Conservation (phyloP, 2,888 invertebrate genomes). For the Tenthredo mesomela region DNA sequence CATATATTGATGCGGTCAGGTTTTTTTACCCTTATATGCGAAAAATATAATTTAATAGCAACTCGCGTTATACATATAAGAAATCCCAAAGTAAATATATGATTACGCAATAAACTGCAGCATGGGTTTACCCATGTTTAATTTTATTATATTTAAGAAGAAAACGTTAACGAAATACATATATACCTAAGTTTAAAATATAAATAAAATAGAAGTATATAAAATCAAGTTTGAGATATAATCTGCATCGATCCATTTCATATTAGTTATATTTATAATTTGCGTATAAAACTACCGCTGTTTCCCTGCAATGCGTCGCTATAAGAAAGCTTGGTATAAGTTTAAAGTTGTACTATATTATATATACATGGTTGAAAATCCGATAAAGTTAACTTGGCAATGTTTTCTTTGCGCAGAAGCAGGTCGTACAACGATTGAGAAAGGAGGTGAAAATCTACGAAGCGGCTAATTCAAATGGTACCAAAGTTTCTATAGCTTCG, state of each 20-base stretch:
- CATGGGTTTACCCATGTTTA: not conserved
- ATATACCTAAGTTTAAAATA: not conserved
- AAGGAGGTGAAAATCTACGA: constrained; percentile 81
- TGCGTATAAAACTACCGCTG: not conserved
- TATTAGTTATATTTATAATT: constrained; percentile 16
- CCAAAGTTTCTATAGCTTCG: constrained; percentile 70
- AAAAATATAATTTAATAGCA: too few relatives aligned
- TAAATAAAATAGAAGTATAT: not conserved
- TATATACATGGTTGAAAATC: not conserved
- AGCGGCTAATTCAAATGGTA: constrained; percentile 70
- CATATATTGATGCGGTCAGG: not conserved
- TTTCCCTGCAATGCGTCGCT: constrained; percentile 37
- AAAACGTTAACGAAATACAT: not conserved
- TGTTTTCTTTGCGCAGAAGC: constrained; percentile 77
- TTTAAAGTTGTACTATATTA: constrained; percentile 6
- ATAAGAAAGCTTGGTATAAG: constrained; percentile 15
- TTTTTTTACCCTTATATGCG: not conserved
- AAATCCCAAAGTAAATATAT: not conserved
- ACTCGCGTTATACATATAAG: too few relatives aligned
- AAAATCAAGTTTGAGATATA: constrained; percentile 1
- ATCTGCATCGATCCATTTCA: constrained; percentile 16
- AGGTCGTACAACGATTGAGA: constrained; percentile 80
- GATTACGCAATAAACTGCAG: not conserved
- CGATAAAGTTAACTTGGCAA: constrained; percentile 19
- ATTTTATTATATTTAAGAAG: not conserved